phyloP scores from a whole-genome alignment of 2,113 vertebrate species.

The Cinclus mexicanus region DNA sequence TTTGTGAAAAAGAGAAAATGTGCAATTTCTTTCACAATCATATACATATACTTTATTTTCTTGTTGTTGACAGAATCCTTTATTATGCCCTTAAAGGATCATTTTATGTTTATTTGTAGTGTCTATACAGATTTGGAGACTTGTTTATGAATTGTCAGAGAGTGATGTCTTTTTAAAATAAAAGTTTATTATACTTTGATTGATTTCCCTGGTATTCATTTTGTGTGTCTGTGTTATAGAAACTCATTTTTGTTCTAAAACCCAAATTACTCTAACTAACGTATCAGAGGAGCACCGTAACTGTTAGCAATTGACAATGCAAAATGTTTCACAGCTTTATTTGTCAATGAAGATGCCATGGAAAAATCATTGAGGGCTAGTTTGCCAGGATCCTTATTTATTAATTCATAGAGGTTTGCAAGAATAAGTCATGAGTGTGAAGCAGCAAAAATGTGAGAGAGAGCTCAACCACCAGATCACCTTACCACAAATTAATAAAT shows the following conservation, averaged over 20 bases:
- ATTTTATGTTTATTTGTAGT: constrained; percentile 61
- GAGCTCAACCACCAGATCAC: background rate
- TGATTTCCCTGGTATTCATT: constrained; percentile 41
- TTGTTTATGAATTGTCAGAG: constrained; percentile 57
- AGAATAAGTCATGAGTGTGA: background rate
- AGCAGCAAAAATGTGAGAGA: background rate
- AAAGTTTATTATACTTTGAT: constrained; percentile 66
- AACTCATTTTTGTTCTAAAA: constrained; percentile 25
- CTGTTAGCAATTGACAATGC: constrained; percentile 1
- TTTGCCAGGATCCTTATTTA: background rate
- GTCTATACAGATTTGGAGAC: constrained; percentile 39
- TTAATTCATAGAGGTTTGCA: background rate
- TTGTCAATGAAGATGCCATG: constrained; percentile 14
- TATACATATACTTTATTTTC: constrained; percentile 7
- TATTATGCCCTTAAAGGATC: constrained; percentile 58
- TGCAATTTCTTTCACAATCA: constrained; percentile 17
- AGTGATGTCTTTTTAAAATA: constrained; percentile 53
- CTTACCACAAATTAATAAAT: constrained; percentile 11
- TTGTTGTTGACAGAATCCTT: constrained; percentile 49
- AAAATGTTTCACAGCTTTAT: constrained; percentile 28
- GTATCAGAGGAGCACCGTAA: constrained; percentile 18
- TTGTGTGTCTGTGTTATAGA: background rate
- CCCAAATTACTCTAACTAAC: constrained; percentile 32
- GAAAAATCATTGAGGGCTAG: background rate
- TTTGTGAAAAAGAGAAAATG: constrained; percentile 19